Base-by-base conservation (phyloP, 2,888 invertebrate species). In the Andrena hattorfiana region DNA sequence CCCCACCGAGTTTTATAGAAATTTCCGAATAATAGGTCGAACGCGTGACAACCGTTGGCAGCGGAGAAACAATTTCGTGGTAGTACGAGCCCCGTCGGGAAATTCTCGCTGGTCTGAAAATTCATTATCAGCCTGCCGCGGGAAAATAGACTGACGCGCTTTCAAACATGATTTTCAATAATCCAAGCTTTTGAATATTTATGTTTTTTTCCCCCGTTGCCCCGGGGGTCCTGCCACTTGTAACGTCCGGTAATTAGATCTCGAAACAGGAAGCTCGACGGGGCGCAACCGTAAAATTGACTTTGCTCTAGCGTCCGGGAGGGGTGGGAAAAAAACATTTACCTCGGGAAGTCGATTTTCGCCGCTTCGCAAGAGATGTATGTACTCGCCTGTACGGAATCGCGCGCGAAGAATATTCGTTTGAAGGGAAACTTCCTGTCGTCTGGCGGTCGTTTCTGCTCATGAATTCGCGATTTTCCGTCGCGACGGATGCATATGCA, bases 401-500 rank as follows among this genome's bases (percentile, higher is more conserved):
- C 42, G 5, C 13, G 42, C 1, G 5, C 4, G 42, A 42, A 42
- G 42, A 16, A 42, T 42, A 42, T 16, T 16, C 42, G 42, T 42
- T 42, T 16, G 16, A 42, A 5, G 16, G 13, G 5, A 13, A 42
- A 16, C 42, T 16, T 42, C 42, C 42, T 10, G 10, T 32, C 30
- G 28, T 30, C 28, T 42, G 16, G 28, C 16, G 59, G 20, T 54
- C 23, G 51, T 56, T 26, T 56, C 26, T 26, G 56, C 26, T 20
- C 56, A 16, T 30, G 28, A 48, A 48, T 64, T 35, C 28, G 56
- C 30, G 64, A 66, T 77, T 67, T 56, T 66, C 62, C 56, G 54
- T 42, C 8, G 30, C 16, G 62, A 42, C 35, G 51, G 32, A 79
- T 83, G 80, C 85, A 83, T 83, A 88, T 89, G 83, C 83, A 85